Evolutionary conservation across 2,797 vertebrate genomes (phyloP).

Genomic region (Mareca strepera): DNA sequence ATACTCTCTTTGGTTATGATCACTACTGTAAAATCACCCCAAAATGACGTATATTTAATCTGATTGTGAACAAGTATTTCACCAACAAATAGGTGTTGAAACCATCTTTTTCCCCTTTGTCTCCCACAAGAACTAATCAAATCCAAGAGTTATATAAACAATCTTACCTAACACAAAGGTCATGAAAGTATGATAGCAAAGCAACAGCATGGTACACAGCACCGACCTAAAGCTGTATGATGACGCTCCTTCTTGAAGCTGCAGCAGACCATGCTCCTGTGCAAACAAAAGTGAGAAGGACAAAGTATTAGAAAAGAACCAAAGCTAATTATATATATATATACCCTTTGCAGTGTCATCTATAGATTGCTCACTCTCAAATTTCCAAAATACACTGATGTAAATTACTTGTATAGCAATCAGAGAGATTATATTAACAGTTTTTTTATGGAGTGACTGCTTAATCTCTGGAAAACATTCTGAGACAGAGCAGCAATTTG

Average conservation of each 20-base stretch:
- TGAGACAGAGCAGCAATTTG: background rate
- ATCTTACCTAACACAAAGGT: slow-evolving; percentile 95
- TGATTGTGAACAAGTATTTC: background rate
- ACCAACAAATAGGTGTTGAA: background rate
- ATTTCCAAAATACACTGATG: background rate
- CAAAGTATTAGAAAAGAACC: background rate
- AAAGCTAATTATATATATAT: background rate
- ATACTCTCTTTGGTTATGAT: background rate
- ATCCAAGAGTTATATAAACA: slow-evolving; percentile 64
- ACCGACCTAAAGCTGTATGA: slow-evolving; percentile 93
- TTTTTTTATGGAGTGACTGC: background rate
- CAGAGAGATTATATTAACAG: background rate
- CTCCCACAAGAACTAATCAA: slow-evolving; percentile 39
- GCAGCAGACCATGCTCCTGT: slow-evolving; percentile 93
- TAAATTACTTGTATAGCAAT: background rate
- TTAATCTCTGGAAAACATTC: background rate
- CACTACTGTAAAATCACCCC: background rate
- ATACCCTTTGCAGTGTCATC: background rate
- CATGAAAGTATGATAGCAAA: slow-evolving; percentile 99
- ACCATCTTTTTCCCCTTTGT: background rate
- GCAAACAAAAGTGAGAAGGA: slow-evolving; percentile 6
- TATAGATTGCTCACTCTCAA: background rate
- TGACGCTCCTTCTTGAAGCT: slow-evolving; percentile 91
- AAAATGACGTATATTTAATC: background rate
- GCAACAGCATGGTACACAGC: slow-evolving; percentile 95